A percentile compares a stretch with the other conserved stretches of the same genome.
phyloP scores from a whole-genome alignment of 1,140 invertebrate genomes.

The Polyergus mexicanus region DNA sequence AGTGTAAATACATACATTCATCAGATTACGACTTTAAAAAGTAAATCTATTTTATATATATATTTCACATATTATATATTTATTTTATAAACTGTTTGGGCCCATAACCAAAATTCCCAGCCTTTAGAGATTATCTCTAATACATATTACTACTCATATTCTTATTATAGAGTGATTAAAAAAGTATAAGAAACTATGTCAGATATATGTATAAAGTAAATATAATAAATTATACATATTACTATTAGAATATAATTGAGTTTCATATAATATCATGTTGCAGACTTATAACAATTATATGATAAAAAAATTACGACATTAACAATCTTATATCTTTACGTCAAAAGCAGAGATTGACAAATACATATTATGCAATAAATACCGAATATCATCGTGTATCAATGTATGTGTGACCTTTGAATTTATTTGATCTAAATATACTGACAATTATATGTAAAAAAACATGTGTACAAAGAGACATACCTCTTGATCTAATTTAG shows the following conservation, averaged over 20 bases:
- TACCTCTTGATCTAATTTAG: conserved; percentile 90
- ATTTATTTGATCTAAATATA: not conserved
- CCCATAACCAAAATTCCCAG: conserved; percentile 73
- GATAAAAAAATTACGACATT: not conserved
- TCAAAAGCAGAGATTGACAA: conserved; percentile 30
- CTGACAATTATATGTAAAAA: not conserved
- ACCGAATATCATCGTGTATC: conserved; percentile 14
- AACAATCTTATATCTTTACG: conserved; percentile 36
- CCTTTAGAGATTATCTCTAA: conserved; percentile 57
- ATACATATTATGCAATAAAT: conserved; percentile 31
- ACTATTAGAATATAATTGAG: not conserved
- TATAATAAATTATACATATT: conserved; percentile 22
- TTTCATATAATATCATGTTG: not conserved
- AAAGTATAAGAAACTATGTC: conserved; percentile 32
- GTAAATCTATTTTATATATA: conserved; percentile 10
- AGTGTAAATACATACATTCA: conserved; percentile 34
- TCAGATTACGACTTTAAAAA: conserved; percentile 35
- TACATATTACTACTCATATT: conserved; percentile 47
- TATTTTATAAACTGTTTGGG: conserved; percentile 58
- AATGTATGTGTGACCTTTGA: not conserved
- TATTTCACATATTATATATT: conserved; percentile 46
- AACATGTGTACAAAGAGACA: conserved; percentile 66
- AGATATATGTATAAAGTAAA: conserved; percentile 6
- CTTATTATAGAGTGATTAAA: conserved; percentile 35
- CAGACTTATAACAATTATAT: not conserved